A percentile compares a stretch with the other conserved stretches of the same genome.
phyloP scores from a whole-genome alignment of 2,888 invertebrate genomes.

The Pandemis corylana region DNA sequence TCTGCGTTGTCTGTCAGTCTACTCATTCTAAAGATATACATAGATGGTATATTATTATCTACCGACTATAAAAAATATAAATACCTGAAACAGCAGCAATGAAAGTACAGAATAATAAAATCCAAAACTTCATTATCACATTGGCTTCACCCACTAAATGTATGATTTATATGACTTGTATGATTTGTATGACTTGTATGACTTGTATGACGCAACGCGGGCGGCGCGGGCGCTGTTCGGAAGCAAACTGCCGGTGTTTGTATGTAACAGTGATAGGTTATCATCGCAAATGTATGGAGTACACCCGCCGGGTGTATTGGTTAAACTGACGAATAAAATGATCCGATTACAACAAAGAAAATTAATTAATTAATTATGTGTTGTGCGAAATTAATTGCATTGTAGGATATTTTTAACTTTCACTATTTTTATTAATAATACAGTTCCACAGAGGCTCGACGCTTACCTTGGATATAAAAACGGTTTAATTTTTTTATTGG shows the following conservation, averaged over 20 bases:
- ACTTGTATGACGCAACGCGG: constrained; percentile 13
- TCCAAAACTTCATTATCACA: constrained; percentile 39
- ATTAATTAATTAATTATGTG: too few species aligned
- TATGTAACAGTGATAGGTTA: constrained; percentile 38
- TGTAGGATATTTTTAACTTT: too few species aligned
- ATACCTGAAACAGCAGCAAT: constrained; percentile 24
- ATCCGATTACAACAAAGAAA: not conserved
- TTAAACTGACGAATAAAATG: not conserved
- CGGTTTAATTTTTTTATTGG: not conserved
- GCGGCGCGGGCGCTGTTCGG: constrained; percentile 29
- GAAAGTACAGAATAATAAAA: constrained; percentile 30
- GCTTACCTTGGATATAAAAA: not conserved
- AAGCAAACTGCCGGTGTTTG: constrained; percentile 33
- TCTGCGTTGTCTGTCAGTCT: too few species aligned
- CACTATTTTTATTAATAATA: too few species aligned
- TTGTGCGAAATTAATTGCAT: too few species aligned
- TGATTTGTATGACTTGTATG: not conserved
- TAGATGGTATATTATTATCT: too few species aligned
- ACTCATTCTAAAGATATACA: too few species aligned
- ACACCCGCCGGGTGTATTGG: not conserved
- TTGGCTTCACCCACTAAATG: constrained; percentile 8
- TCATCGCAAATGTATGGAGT: constrained; percentile 30
- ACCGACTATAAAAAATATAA: not conserved
- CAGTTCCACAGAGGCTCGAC: too few species aligned
- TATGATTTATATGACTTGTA: constrained; percentile 8